Evolutionary conservation across 2,113 vertebrate genomes (phyloP), one percentile per base, ranked within the genome.

Genomic region (Lipotes vexillifer): DNA sequence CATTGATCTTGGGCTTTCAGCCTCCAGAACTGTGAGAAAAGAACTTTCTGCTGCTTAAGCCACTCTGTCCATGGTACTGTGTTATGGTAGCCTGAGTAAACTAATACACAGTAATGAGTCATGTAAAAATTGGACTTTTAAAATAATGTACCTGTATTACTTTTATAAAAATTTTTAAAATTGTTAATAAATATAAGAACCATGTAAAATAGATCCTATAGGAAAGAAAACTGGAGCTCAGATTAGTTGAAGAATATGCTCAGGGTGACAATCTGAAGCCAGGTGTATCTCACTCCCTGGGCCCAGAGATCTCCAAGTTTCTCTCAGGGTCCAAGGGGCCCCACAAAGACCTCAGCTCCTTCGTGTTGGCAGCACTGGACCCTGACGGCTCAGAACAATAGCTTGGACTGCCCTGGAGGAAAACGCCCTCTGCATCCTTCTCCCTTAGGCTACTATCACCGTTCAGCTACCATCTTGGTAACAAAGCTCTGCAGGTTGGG

Each of bases 371-470:
- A 65, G 49, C 14, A 29, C 29, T 63, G 31, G 49, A 44, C 18
- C 27, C 52, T 36, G 15, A 65, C 36, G 36, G 17, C 13, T 78
- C 33, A 44, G 5, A 46, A 23, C 9, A 74, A 2, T 3, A 17
- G 9, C 66, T 52, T 59, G 27, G 1, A 49, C 52, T 38, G 25
- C 15, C 44, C 46, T 14, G n/a, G 18, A 38, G 10, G 23, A 85
- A 80, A 68, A 77, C 1, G 12, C 0, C 68, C 9, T 88, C 21
- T 33, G 89, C 49, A 36, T 27, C 5, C 10, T 23, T 31, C 12
- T 3, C 3, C 1, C 8, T 8, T 29, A 52, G 33, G 3, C 18
- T n/a, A 5, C n/a, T 23, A 0, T 15, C 13, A 2, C n/a, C 23
- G 1, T 57, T 55, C 10, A 15, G 17, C 36, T 23, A 29, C 12